Conservation (phyloP, 1,140 invertebrate species). For the Drosophila nikananu region DNA sequence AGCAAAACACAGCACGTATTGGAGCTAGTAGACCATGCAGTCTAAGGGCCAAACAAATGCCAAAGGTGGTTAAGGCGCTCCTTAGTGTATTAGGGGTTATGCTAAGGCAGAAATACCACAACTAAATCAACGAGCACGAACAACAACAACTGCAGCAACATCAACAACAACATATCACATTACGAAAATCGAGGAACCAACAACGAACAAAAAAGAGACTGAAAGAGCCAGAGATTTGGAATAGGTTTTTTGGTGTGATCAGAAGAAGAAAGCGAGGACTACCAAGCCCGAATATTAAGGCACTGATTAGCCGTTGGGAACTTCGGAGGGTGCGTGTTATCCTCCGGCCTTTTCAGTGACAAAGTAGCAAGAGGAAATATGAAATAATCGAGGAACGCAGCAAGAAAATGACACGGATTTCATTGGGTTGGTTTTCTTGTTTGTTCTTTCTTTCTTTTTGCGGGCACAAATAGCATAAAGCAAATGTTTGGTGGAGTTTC, state of each 20-base stretch:
- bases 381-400: constrained; percentile 48
- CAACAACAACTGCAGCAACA: constrained; percentile 37
- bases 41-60: background rate
- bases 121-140: constrained; percentile 55
- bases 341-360: constrained; percentile 15
- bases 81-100: constrained; percentile 27
- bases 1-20: constrained; percentile 14
- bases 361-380: constrained; percentile 12
- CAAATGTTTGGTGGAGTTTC: constrained; percentile 27
- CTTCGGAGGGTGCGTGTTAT: background rate
- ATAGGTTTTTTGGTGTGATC: background rate
- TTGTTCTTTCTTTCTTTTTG: background rate
- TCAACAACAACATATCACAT: constrained; percentile 17
- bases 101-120: constrained; percentile 26
- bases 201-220: constrained; percentile 8
- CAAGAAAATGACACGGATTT: constrained; percentile 29
- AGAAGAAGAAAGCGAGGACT: constrained; percentile 18
- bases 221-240: constrained; percentile 10
- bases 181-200: constrained; percentile 27
- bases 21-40: constrained; percentile 11
- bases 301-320: constrained; percentile 31
- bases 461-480: constrained; percentile 51
- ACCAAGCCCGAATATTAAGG: constrained; percentile 30
- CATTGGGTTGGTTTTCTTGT: constrained; percentile 9
- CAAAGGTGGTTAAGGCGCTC: constrained; percentile 17